phyloP scores from a whole-genome alignment of 1,140 invertebrate genomes.

The Drosophila guanche region DNA sequence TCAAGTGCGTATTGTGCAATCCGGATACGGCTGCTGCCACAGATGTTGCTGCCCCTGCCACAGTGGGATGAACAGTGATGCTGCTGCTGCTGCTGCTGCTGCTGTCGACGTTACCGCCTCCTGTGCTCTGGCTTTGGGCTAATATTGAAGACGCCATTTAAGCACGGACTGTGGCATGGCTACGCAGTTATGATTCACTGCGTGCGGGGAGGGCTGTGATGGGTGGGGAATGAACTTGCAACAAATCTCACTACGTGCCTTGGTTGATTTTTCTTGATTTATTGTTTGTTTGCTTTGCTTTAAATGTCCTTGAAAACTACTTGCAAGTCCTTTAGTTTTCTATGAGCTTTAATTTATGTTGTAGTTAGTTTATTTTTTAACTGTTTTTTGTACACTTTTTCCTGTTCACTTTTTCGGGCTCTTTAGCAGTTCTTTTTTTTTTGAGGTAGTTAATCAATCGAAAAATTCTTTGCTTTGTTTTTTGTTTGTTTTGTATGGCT shows the following conservation, averaged over 20 bases:
- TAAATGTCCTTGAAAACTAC: constrained; percentile 14
- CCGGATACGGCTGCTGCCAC: constrained; percentile 62
- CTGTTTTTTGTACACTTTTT: constrained; percentile 51
- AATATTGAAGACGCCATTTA: constrained; percentile 83
- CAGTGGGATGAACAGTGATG: constrained; percentile 11
- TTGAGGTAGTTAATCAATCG: constrained; percentile 65
- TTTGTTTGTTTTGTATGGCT: constrained; percentile 1
- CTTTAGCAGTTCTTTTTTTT: constrained; percentile 38
- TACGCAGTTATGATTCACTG: constrained; percentile 59
- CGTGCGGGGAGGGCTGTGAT: constrained; percentile 2
- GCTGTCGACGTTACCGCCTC: constrained; percentile 67
- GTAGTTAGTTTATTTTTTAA: constrained; percentile 30
- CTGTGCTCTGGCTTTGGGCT: constrained; percentile 74
- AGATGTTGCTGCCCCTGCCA: constrained; percentile 45
- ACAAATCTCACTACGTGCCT: too few relatives aligned
- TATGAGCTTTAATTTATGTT: too few relatives aligned
- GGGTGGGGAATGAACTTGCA: background rate
- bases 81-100: constrained; percentile 47
- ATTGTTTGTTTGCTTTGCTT: too few relatives aligned
- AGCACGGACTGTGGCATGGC: constrained; percentile 72
- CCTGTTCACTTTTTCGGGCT: constrained; percentile 55
- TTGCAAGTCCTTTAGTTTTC: constrained; percentile 7
- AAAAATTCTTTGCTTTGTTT: constrained; percentile 30
- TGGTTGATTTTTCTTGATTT: too few relatives aligned
- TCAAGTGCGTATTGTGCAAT: constrained; percentile 73